A percentile compares a stretch with the other conserved stretches of the same genome.
phyloP scores from a whole-genome alignment of 2,888 invertebrate genomes.

The Linnaemya tessellans region DNA sequence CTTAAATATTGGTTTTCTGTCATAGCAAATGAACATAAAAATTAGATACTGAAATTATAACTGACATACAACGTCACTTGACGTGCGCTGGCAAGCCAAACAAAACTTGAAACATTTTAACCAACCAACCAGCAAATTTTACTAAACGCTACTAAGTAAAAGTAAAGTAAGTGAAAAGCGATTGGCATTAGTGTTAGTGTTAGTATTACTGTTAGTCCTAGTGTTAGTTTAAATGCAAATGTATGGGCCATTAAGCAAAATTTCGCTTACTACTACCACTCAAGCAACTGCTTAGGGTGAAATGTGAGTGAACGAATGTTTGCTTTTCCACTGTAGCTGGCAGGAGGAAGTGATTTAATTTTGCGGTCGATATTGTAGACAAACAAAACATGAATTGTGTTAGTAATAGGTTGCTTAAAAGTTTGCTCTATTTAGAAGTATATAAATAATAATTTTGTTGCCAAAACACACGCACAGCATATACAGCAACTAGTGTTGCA shows the following conservation, averaged over 20 bases:
- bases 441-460: conserved; percentile 36
- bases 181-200: background rate
- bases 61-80: conserved; percentile 30
- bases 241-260: conserved; percentile 26
- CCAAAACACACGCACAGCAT: background rate
- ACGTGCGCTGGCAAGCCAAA: conserved; percentile 17
- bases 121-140: conserved; percentile 6
- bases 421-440: background rate
- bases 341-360: conserved; percentile 13
- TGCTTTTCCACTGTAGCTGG: conserved; percentile 8
- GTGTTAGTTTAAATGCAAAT: background rate
- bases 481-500: conserved; percentile 10
- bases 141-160: background rate
- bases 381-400: conserved; percentile 21
- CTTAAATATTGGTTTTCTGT: conserved; percentile 55
- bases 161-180: conserved; percentile 9
- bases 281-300: conserved; percentile 1
- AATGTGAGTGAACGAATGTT: background rate
- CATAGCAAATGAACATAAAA: conserved; percentile 47
- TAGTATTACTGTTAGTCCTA: background rate
- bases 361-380: conserved; percentile 47
- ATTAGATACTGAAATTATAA: conserved; percentile 46
- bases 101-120: conserved; percentile 3
- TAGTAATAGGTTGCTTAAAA: background rate
- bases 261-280: conserved; percentile 25